A percentile compares a stretch with the other conserved stretches of the same genome.
Evolutionary conservation across 1,140 invertebrate genomes (phyloP).

Genomic region (Solenopsis invicta): DNA sequence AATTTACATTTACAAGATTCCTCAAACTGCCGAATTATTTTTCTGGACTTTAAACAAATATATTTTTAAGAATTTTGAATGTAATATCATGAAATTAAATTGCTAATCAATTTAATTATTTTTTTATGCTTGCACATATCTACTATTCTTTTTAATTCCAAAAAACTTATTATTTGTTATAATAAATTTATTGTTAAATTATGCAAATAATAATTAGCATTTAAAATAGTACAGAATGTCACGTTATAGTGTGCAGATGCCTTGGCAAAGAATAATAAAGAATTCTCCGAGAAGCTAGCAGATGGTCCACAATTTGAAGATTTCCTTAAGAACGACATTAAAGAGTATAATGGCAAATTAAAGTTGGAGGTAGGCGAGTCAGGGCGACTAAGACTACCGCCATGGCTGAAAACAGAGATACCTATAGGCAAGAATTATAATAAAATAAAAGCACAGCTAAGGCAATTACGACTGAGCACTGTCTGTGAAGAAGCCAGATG

Average conservation of each 20-base stretch:
- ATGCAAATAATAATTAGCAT: constrained; percentile 3
- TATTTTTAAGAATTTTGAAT: no score
- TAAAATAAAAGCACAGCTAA: constrained; percentile 95
- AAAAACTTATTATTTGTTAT: background rate
- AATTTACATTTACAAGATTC: no score
- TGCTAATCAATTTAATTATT: no score
- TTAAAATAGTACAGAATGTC: constrained; percentile 22
- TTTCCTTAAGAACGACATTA: constrained; percentile 77
- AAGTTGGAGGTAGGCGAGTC: constrained; percentile 94
- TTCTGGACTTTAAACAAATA: no score
- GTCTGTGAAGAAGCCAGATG: constrained; percentile 99
- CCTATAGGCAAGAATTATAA: constrained; percentile 95
- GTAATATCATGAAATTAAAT: no score
- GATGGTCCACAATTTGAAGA: constrained; percentile 83
- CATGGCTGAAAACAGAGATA: constrained; percentile 98
- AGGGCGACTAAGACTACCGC: constrained; percentile 94
- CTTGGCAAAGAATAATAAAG: constrained; percentile 74
- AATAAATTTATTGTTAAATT: no score
- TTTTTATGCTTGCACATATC: no score
- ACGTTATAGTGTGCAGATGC: constrained; percentile 73
- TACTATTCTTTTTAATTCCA: no score
- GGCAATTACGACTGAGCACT: constrained; percentile 96
- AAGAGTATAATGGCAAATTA: constrained; percentile 93
- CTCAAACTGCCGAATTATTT: no score
- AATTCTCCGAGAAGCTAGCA: constrained; percentile 81